Evolutionary conservation across 2,797 vertebrate genomes (phyloP), one percentile per base, ranked within the genome.

Genomic region (Stomatorhinus walkeri): DNA sequence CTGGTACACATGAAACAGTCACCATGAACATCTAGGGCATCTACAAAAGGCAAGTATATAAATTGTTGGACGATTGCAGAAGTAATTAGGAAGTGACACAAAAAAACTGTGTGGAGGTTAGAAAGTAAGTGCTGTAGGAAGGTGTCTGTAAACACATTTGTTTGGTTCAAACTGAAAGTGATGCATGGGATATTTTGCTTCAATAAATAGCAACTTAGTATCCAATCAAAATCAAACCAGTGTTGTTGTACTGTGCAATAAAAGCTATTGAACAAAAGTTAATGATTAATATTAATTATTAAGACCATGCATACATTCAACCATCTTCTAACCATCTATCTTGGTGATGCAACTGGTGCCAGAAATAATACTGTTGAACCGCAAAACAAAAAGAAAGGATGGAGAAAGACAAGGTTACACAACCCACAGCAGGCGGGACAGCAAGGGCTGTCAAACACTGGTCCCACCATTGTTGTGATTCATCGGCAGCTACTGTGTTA

Each of bases 11-110:
- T 19, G 24, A 32, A 22, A 24, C 12, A 85, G 68, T 7, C 32
- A 40, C 68, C 68, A 19, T 32, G 14, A 40, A 76, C 12, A 76
- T 6, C 32, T 40, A 40, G 32, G 28, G 68, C 28, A 98, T 93
- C 98, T 99, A 91, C 84, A 87, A 86, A 43, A 81, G 87, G 89
- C 49, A 76, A 68, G 89, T 36, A 76, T 7, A 36, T 2, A 36
- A 72, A 40, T 36, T 19, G 68, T 76, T 76, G 8, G 14, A 68
- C 28, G 61, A 32, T 1, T 76, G 32, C 68, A 19, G 16, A 14
- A 76, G 68, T 36, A 76, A 16, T 40, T 76, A 19, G 24, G 24
- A 32, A 68, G 9, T 32, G 24, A 68, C 9, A 64, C 1, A 1
- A 68, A 68, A 68, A 68, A 32, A 68, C 9, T 32, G 24, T 28